Base-by-base conservation (phyloP, 2,797 vertebrate species). In the Chrosomus eos region DNA sequence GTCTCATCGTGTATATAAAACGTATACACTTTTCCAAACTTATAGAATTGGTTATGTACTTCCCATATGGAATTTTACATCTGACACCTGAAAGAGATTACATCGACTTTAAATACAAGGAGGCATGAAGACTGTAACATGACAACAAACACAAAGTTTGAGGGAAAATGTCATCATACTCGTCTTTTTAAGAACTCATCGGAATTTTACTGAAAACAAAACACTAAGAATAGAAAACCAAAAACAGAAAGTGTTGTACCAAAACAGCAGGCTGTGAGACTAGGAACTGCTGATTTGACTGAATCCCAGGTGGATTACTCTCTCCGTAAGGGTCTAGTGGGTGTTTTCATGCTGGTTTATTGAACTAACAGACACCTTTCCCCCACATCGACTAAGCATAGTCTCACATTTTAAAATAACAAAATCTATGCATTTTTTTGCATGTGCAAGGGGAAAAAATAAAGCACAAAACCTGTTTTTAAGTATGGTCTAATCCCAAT, bases 271-370 rank as follows among this genome's bases (percentile, higher is more conserved):
- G 40, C n/a, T 1, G 7, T 48, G 64, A 38, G 71, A 40, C 33
- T 53, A 36, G 16, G 5, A 87, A 78, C 48, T 77, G 86, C 79
- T 85, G 79, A 82, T 26, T 36, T 9, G 74, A 72, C 33, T 38
- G 62, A 80, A 70, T 71, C 36, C 36, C 60, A 74, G 8, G 58
- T 36, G 67, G n/a, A 53, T 83, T 43, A 51, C 7, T 71, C 45
- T 73, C 78, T 81, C 33, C 16, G 60, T 83, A 45, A 68, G 81
- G 81, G 81, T 45, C 67, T 51, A 19, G 45, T 40, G n/a, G 53
- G 13, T 72, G 81, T 64, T 72, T 84, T 67, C 55, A 79, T 79
- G 53, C 74, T 62, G 74, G 82, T 77, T 40, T 51, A 43, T 7
- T 21, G 64, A 8, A 73, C 31, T 55, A 72, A 66, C 55, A 19